phyloP scores from a whole-genome alignment of 2,113 vertebrate species.

The Rhinoptilus africanus region DNA sequence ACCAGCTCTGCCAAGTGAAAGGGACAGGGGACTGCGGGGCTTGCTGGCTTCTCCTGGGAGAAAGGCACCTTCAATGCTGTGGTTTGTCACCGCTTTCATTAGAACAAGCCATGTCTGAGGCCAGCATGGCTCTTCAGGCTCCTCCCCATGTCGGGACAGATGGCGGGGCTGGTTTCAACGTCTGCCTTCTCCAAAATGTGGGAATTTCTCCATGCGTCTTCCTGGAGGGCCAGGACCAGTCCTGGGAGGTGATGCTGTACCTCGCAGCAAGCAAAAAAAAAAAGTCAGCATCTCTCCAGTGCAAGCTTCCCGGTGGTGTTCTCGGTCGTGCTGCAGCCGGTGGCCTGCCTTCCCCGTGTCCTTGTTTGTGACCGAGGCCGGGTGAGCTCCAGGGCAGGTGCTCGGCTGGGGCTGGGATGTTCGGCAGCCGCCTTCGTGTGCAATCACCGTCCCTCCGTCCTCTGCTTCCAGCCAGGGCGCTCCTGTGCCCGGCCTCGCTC shows the following conservation, averaged over 20 bases:
- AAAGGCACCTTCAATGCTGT: not conserved
- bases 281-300: not conserved
- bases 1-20: not conserved
- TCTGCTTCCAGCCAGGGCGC: not conserved
- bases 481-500: not conserved
- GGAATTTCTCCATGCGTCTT: not conserved
- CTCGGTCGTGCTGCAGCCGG: rapidly evolving
- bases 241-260: not conserved
- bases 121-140: not conserved
- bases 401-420: not conserved
- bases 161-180: not conserved
- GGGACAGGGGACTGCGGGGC: not conserved
- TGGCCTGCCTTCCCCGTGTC: rapidly evolving
- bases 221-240: not conserved
- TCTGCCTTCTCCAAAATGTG: not conserved
- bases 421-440: rapidly evolving
- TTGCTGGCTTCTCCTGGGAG: not conserved
- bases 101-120: not conserved
- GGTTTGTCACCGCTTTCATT: not conserved
- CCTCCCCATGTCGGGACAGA: rapidly evolving
- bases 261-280: not conserved
- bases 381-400: not conserved
- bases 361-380: rapidly evolving
- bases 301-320: not conserved
- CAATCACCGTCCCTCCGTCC: rapidly evolving